Evolutionary conservation across 23 tunicate genomes (phyloP).

Genomic region (Trididemnum miniatum): DNA sequence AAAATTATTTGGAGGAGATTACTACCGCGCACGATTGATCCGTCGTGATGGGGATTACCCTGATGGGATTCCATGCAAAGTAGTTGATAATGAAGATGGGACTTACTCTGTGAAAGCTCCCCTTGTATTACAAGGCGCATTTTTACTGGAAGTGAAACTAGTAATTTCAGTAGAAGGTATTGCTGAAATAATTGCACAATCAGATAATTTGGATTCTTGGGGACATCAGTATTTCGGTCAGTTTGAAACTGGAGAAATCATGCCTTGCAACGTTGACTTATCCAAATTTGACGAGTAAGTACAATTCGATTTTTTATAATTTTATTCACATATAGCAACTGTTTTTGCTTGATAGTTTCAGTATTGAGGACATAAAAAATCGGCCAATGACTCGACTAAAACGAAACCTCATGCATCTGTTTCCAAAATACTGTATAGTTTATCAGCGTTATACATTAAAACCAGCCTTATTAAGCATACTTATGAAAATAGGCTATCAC

Average conservation of each 20-base stretch:
- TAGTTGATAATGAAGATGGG: constrained; percentile 41
- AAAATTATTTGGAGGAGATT: constrained; percentile 55
- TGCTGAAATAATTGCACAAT: neutral
- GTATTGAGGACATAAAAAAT: too few relatives aligned
- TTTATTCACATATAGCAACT: too few relatives aligned
- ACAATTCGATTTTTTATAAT: neutral
- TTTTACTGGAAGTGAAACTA: constrained; percentile 13
- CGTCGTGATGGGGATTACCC: neutral
- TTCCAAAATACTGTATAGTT: too few relatives aligned
- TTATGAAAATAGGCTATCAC: too few relatives aligned
- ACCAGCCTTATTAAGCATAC: too few relatives aligned
- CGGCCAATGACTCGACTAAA: too few relatives aligned
- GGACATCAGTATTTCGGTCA: neutral
- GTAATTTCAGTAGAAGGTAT: constrained; percentile 42
- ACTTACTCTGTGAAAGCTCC: constrained; percentile 37
- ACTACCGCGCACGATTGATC: constrained; percentile 27
- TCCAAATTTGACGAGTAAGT: neutral
- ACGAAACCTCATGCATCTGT: too few relatives aligned
- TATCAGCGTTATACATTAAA: too few relatives aligned
- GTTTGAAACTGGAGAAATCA: constrained; percentile 1
- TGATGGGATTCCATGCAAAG: constrained; percentile 43
- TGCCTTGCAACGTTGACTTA: neutral
- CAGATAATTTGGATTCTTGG: neutral
- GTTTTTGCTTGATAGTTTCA: too few relatives aligned
- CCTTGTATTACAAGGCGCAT: constrained; percentile 15